These are phyloP conservation scores for Zosterops borbonicus DNA, from an alignment of 2,113 vertebrate species.

Conservation along the genomic window DNA sequence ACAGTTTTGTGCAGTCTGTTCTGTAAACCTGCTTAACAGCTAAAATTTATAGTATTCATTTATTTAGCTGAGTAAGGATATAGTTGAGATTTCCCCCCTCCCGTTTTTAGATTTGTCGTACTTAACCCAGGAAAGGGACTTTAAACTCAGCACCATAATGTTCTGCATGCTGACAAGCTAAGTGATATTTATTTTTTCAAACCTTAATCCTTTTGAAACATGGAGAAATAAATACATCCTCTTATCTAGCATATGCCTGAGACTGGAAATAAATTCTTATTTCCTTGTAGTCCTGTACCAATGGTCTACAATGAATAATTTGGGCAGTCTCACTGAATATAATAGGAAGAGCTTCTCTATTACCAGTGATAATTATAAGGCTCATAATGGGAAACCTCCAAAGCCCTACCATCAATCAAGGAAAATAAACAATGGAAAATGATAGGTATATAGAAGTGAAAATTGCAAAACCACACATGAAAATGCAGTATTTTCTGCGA, in stretches of 20 bases:
- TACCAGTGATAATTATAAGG: conserved; percentile 83
- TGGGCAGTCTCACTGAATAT: conserved; percentile 76
- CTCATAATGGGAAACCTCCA: conserved; percentile 78
- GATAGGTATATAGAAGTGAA: conserved; percentile 76
- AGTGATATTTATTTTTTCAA: conserved; percentile 84
- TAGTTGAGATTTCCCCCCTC: conserved; percentile 54
- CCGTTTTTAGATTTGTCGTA: conserved; percentile 64
- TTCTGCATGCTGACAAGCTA: conserved; percentile 78
- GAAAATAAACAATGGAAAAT: conserved; percentile 79
- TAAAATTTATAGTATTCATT: conserved; percentile 74
- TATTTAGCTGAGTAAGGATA: conserved; percentile 76
- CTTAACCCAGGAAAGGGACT: conserved; percentile 71
- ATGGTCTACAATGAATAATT: conserved; percentile 79
- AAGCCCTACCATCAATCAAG: conserved; percentile 79
- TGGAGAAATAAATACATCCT: conserved; percentile 85
- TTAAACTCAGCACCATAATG: conserved; percentile 73
- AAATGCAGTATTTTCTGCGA: conserved; percentile 46
- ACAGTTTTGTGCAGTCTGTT: conserved; percentile 59
- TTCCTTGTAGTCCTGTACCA: conserved; percentile 71
- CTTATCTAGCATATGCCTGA: conserved; percentile 83
- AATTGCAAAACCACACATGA: conserved; percentile 66
- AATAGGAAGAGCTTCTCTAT: conserved; percentile 80
- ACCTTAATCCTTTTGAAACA: conserved; percentile 85
- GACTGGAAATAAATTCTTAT: conserved; percentile 81
- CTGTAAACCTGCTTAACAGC: conserved; percentile 62